Conservation (phyloP, 2,797 vertebrate species). For the Eulemur coronatus region DNA sequence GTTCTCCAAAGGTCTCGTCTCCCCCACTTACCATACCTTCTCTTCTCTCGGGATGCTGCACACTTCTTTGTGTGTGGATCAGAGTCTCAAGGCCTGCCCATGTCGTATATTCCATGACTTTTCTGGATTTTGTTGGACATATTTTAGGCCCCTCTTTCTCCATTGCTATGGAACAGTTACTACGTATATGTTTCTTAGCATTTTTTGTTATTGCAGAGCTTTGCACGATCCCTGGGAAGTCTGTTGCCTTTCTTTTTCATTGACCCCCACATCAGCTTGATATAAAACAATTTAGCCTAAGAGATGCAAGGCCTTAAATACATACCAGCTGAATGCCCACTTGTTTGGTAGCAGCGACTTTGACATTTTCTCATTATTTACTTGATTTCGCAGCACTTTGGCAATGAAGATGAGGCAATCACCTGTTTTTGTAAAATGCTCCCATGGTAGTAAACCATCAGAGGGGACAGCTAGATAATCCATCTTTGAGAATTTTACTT, state of each 20-base stretch:
- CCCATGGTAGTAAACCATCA: not conserved
- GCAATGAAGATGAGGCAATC: not conserved
- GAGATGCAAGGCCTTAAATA: not conserved
- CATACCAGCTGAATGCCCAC: not conserved
- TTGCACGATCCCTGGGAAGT: not conserved
- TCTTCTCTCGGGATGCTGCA: not conserved
- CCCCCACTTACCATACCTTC: not conserved
- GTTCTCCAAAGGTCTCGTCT: slow-evolving; percentile 34
- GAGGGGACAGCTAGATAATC: not conserved
- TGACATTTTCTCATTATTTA: not conserved
- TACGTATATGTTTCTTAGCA: not conserved
- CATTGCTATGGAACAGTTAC: not conserved
- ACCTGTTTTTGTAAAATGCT: not conserved
- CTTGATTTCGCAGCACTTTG: not conserved
- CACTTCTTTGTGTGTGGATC: not conserved
- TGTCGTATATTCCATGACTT: not conserved
- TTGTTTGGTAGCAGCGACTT: not conserved
- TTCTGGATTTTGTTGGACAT: not conserved
- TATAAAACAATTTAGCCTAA: not conserved
- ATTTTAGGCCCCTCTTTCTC: not conserved
- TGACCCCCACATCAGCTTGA: not conserved
- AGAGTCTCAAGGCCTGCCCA: not conserved
- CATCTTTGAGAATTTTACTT: not conserved
- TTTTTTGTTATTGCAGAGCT: not conserved
- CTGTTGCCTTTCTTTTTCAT: not conserved